These are phyloP conservation scores for Podarcis siculus DNA, from an alignment of 2,797 vertebrate genomes.

Conservation along the genomic window DNA sequence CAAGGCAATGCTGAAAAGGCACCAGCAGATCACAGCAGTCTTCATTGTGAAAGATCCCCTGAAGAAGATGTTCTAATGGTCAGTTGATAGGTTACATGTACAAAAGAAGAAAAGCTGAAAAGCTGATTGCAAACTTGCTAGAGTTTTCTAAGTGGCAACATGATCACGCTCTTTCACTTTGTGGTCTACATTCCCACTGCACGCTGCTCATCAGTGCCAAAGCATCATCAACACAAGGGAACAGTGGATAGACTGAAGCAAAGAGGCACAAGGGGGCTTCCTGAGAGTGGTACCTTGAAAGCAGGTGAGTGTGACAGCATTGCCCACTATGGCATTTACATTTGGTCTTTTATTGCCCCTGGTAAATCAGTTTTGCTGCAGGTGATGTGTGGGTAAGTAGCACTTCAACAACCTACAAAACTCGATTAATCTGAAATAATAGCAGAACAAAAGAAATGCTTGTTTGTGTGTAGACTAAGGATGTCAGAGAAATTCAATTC, in stretches of 20 bases:
- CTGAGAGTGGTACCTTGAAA: background rate
- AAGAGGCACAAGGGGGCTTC: background rate
- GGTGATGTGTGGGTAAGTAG: background rate
- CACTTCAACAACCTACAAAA: background rate
- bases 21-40: constrained; percentile 68
- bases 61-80: background rate
- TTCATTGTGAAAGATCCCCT: constrained; percentile 74
- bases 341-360: background rate
- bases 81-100: background rate
- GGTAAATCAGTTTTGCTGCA: background rate
- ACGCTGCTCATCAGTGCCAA: background rate
- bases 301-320: background rate
- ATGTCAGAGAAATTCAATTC: too few species aligned
- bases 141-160: too few species aligned
- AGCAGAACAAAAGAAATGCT: background rate
- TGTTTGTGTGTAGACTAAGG: too few species aligned
- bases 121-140: background rate
- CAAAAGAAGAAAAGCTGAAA: background rate
- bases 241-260: background rate
- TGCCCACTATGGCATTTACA: background rate
- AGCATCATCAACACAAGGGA: background rate
- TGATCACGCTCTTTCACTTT: background rate
- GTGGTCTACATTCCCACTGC: background rate
- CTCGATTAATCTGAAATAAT: background rate
- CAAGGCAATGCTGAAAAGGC: constrained; percentile 68